These are phyloP conservation scores for Phlogophora meticulosa DNA, from an alignment of 2,888 invertebrate species.

Conservation along the genomic window DNA sequence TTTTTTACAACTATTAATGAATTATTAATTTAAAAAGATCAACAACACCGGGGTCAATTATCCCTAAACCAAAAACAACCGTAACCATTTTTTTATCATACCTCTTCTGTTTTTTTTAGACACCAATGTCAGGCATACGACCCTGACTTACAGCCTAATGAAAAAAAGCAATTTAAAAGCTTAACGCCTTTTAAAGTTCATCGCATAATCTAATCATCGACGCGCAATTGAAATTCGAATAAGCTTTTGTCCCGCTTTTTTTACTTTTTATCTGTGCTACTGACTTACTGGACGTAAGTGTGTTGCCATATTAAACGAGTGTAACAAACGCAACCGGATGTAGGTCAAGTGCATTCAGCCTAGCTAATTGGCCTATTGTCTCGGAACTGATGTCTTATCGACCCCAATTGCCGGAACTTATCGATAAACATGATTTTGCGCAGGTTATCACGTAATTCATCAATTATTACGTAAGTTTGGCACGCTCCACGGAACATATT, in stretches of 20 bases:
- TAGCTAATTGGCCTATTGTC: conserved; percentile 58
- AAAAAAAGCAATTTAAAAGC: conserved; percentile 52
- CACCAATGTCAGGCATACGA: conserved; percentile 1
- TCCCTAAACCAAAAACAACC: background rate
- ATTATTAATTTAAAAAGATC: conserved; percentile 28
- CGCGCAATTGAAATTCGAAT: conserved; percentile 36
- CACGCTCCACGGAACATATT: conserved; percentile 49
- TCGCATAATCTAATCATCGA: conserved; percentile 29
- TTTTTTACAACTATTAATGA: conserved; percentile 11
- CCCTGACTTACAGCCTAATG: conserved; percentile 36
- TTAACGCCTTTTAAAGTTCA: conserved; percentile 51
- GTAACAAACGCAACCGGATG: conserved; percentile 43
- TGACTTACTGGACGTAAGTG: conserved; percentile 17
- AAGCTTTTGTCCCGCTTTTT: conserved; percentile 40
- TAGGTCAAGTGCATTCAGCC: conserved; percentile 68
- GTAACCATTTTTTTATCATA: background rate
- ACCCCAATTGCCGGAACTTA: conserved; percentile 59
- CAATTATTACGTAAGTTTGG: conserved; percentile 37
- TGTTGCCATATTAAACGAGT: conserved; percentile 33
- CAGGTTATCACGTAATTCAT: conserved; percentile 37
- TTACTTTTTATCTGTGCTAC: conserved; percentile 22
- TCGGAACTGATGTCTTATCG: conserved; percentile 51
- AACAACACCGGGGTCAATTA: conserved; percentile 25
- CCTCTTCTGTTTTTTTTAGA: background rate
- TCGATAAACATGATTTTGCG: conserved; percentile 42